phyloP scores from a whole-genome alignment of 2,797 vertebrate species.

The Sphaeramia orbicularis region DNA sequence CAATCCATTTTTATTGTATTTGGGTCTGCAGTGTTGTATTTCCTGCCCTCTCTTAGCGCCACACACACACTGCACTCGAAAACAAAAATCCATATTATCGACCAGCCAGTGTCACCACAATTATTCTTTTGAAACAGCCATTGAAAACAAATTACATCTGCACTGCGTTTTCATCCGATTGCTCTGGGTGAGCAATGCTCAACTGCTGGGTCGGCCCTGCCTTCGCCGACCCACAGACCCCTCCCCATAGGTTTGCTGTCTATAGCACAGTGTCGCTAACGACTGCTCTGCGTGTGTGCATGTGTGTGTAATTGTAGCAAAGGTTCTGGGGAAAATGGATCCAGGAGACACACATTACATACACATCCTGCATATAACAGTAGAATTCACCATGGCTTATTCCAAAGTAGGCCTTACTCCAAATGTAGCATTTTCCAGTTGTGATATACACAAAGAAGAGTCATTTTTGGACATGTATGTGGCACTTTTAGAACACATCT shows the following conservation, averaged over 20 bases:
- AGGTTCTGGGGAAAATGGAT: neutral
- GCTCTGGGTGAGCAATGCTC: conserved; percentile 97
- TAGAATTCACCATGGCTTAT: too few relatives aligned
- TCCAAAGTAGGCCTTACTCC: too few relatives aligned
- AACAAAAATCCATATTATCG: conserved; percentile 99
- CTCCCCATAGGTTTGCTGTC: conserved; percentile 79
- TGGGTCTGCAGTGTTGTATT: conserved; percentile 94
- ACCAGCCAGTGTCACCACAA: conserved; percentile 99
- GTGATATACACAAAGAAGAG: too few relatives aligned
- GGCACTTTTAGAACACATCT: too few relatives aligned
- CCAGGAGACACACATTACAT: too few relatives aligned
- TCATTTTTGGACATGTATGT: too few relatives aligned
- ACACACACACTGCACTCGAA: conserved; percentile 99
- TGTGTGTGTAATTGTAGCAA: conserved; percentile 31
- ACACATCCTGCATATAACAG: too few relatives aligned
- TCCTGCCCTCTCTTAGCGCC: conserved; percentile 96
- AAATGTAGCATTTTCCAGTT: too few relatives aligned
- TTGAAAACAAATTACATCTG: conserved; percentile 99
- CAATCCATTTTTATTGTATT: conserved; percentile 99
- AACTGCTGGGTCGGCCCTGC: conserved; percentile 72
- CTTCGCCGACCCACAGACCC: conserved; percentile 65
- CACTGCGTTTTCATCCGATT: conserved; percentile 99
- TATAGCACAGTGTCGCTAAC: conserved; percentile 88
- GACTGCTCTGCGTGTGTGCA: conserved; percentile 64
- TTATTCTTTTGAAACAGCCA: conserved; percentile 99